Evolutionary conservation across 2,113 vertebrate species (phyloP), one percentile per base, ranked within the genome.

Genomic region (Girardinichthys multiradiatus): DNA sequence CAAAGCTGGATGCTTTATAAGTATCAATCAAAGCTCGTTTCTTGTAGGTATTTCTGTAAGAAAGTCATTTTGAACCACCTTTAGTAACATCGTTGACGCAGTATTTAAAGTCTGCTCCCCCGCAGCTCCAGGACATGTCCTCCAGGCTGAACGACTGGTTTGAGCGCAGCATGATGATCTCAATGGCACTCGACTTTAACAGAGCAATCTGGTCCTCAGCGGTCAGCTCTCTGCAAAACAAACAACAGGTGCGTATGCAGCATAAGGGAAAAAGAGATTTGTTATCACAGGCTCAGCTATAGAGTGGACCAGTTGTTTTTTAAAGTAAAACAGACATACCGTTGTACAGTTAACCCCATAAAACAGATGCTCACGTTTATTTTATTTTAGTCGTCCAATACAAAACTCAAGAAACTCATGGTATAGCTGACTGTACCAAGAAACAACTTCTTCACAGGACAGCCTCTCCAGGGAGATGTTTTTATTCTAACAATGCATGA

Each of bases 81-180:
- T 96, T 97, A 66, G 96, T 92, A 61, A 99, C 95, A 0, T 99
- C 98, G 2, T 74, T 95, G 91, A 96, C 21, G 62, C 92, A 86
- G 92, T 99, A 99, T 85, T 98, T 99, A 89, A 97, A 99, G 67
- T 98, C 96, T 0, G 76, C 92, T 64, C 92, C 93, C 67, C 97
- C 97, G 0, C 98, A 99, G 89, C 94, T 96, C 98, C 98, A 99
- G 59, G 95, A 94, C 97, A 99, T 99, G 86, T 98, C 97, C 4
- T 99, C 96, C 65, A 97, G 84, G 62, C 80, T 95, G 93, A 99
- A 99, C 1, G 97, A 98, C 91, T 99, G 94, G 86, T 99, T 99
- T 11, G 98, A 99, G 37, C 98, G 95, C 70, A 99, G 90, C 98
- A 99, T 99, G 89, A 99, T 98, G 79, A 99, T 97, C 93, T 99